Evolutionary conservation across 2,113 vertebrate genomes (phyloP).

Genomic region (Malurus elegans): DNA sequence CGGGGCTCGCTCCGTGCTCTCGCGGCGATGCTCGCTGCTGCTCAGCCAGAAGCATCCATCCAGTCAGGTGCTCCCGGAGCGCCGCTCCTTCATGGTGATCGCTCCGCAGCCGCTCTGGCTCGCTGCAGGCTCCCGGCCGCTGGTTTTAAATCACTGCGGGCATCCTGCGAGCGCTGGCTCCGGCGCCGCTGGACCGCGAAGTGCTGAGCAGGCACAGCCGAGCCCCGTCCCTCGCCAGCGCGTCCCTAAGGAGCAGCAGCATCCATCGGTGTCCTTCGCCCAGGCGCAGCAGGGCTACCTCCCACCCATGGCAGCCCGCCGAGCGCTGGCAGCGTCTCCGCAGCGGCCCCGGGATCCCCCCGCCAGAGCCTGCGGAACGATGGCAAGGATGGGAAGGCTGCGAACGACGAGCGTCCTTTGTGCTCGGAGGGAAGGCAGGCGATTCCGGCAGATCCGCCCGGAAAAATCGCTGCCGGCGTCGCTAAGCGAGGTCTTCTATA

Average conservation of each 20-base stretch:
- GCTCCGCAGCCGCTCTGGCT: background rate
- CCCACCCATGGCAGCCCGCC: background rate
- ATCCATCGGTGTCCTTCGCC: background rate
- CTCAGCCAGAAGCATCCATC: constrained; percentile 10
- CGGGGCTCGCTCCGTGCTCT: background rate
- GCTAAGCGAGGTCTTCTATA: background rate
- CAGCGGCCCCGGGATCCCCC: constrained; percentile 11
- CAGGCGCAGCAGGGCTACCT: background rate
- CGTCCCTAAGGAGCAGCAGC: background rate
- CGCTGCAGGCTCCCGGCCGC: constrained; percentile 12
- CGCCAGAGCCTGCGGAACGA: constrained; percentile 1
- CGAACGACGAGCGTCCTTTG: background rate
- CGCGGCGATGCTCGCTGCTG: background rate
- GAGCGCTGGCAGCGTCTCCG: background rate
- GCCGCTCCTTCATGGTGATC: constrained; percentile 2
- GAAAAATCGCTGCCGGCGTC: background rate
- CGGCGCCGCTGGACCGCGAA: constrained; percentile 35
- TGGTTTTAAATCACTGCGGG: constrained; percentile 48
- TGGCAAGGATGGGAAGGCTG: background rate
- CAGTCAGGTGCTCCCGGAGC: background rate
- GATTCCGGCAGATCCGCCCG: background rate
- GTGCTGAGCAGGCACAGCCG: constrained; percentile 14
- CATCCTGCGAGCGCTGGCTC: constrained; percentile 52
- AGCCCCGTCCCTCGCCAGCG: background rate
- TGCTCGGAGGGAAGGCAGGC: background rate